Base-by-base conservation (phyloP, 2,888 invertebrate species). In the Apomyelois bistriatella region DNA sequence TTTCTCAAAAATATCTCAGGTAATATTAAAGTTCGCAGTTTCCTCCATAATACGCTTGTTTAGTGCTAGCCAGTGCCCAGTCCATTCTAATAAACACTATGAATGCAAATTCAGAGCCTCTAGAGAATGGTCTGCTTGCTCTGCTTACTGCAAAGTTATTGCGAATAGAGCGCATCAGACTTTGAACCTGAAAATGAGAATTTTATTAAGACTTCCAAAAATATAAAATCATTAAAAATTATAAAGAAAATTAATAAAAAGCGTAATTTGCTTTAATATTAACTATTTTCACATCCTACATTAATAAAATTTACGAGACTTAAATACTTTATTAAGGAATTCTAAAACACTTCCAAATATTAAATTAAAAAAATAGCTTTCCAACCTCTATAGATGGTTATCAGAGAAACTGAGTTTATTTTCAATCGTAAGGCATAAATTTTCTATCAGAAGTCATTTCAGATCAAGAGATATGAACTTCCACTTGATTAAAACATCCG, bases 31-130 rank as follows among this genome's bases (percentile, higher is more conserved):
- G 8, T 38, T 12, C 38, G 38, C 15, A 38, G 38, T 43, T 43
- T 22, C 43, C 28, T 30, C 13, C 28, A 43, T 30, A 43, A 43
- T 13, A 71, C 70, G 68, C 68, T 73, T 63, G 67, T 66, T 70
- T 63, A 66, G 57, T 55, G 62, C 62, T 62, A 60, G 61, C 61
- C 66, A 62, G 68, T 62, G 68, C 64, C 68, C 66, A 57, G 64
- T 66, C 62, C 72, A 68, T 70, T 71, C 65, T 69, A 74, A 76
- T 70, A 74, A 73, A 74, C 74, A 73, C 63, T 64, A 64, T 65
- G 66, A 78, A 81, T 79, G 73, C 68, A 77, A 79, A 80, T 76
- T 72, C 74, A 72, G 68, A 65, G 55, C 64, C 61, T 59, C 65
- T 53, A 55, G 61, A 60, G 65, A 64, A 59, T 43, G 54, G 56